Evolutionary conservation across 1,140 invertebrate species (phyloP), one percentile per base, ranked within the genome.

Genomic region (Goniozus legneri): DNA sequence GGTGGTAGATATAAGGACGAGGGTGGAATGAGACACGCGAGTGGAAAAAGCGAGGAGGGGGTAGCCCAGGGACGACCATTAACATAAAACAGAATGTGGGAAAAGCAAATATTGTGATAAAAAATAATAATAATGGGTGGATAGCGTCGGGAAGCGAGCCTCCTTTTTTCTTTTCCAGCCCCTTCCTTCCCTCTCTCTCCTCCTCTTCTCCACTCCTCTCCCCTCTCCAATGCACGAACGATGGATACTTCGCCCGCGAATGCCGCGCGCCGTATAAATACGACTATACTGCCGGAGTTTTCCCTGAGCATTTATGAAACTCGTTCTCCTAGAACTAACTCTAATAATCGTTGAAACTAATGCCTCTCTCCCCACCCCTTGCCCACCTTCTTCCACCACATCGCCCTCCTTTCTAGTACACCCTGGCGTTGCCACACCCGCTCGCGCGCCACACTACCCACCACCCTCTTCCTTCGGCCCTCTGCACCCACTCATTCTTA

Each of bases 331-430:
- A 69, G 69, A 74, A 73, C 71, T 67, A 74, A 74, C 65, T 73
- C 67, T 68, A 75, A 74, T 74, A 74, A 75, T 73, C 73, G 71
- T 75, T 73, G 56, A 65, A 73, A 75, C 69, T 73, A 75, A 75
- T 73, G 69, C 62, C 21, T 45, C 43, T n/a, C 35, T 46, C 46
- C 43, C 43, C 42, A 4, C 24, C 10, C 24, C 24, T 27, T n/a
- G n/a, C n/a, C n/a, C n/a, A n/a, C n/a, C n/a, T n/a, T n/a, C n/a
- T n/a, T n/a, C n/a, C n/a, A 27, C 24, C 24, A 6, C 24, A 6
- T 27, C 4, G 24, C 24, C 24, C 44, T 48, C 51, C 43, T 54
- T 54, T 62, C 46, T 47, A 56, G 43, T 49, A 52, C 14, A 21
- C 16, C 40, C 27, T 40, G 33, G 20, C 34, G 16, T 47, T n/a